Evolutionary conservation across 2,888 invertebrate species (phyloP), one percentile per base, ranked within the genome.

Genomic region (Mythimna lalbum): DNA sequence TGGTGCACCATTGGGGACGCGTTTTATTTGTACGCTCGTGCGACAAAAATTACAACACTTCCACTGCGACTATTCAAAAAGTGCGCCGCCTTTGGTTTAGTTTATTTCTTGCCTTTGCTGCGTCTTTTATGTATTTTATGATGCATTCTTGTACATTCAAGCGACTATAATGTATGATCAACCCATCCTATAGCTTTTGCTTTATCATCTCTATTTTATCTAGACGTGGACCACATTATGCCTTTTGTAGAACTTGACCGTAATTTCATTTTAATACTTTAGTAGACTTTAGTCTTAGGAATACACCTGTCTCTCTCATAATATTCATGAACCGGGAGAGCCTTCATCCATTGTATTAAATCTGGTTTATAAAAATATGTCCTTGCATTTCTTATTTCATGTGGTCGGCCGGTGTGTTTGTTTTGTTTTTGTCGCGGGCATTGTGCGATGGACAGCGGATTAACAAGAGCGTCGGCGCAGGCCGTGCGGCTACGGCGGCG

Each of bases 401-500:
- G 75, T 81, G 83, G 83, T 81, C 84, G 68, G 73, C 72, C 59
- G 78, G 78, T 80, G 62, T 56, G 55, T 74, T 83, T 83, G 88
- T 92, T 92, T 92, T 91, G 82, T 91, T 93, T 93, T 92, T 91
- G 87, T 89, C 83, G 81, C 77, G 80, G 83, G 87, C 87, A 88
- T 91, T 90, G 91, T 91, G 91, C 93, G 93, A 93, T 92, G 93
- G 92, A 91, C 92, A 90, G 83, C 84, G 94, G 94, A 93, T 95
- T 94, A 94, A 94, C 95, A 93, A 90, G 90, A 89, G 89, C 89
- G 89, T 88, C 92, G 95, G 95, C 95, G 95, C 94, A 90, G 86
- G 82, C 87, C 87, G 85, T 90, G 88, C 89, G 85, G 84, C 78
- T 82, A 76, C 83, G 79, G 85, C 85, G 87, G 89, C 88, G 90